Conservation (phyloP, 2,888 invertebrate genomes). For the Taphrorychus bicolor region DNA sequence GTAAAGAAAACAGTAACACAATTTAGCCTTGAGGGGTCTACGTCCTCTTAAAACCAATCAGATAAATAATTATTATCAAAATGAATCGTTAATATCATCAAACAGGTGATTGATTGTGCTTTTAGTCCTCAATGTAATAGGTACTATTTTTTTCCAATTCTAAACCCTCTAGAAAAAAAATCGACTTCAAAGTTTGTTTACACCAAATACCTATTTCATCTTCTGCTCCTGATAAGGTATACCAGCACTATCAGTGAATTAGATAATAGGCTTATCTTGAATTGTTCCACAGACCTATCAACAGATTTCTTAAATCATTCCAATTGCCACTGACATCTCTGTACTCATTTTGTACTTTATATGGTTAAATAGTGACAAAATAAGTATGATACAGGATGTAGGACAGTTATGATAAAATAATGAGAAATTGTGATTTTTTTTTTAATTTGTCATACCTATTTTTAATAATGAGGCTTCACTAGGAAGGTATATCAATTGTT, state of each 20-base stretch:
- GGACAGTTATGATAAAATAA: no score
- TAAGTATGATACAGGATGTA: no score
- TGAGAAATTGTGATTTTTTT: no score
- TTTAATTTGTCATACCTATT: no score
- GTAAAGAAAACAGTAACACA: neutral
- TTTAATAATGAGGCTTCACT: no score
- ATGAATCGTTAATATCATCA: neutral
- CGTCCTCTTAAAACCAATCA: conserved; percentile 7
- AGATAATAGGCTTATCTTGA: neutral
- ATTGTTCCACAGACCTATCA: neutral
- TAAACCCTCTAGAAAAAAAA: no score
- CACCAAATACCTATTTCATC: neutral
- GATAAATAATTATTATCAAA: no score
- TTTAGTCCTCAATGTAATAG: no score
- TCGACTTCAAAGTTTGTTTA: neutral
- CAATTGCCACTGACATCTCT: neutral
- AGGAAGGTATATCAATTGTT: no score
- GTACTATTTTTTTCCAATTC: no score
- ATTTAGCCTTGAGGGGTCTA: conserved; percentile 15
- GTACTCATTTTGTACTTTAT: no score
- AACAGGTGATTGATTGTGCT: no score
- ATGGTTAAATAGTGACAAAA: neutral
- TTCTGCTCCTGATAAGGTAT: neutral
- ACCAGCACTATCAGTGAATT: neutral
- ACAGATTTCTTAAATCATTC: neutral